Evolutionary conservation across 2,797 vertebrate genomes (phyloP).

Genomic region (Mormyrus hasselquistii): DNA sequence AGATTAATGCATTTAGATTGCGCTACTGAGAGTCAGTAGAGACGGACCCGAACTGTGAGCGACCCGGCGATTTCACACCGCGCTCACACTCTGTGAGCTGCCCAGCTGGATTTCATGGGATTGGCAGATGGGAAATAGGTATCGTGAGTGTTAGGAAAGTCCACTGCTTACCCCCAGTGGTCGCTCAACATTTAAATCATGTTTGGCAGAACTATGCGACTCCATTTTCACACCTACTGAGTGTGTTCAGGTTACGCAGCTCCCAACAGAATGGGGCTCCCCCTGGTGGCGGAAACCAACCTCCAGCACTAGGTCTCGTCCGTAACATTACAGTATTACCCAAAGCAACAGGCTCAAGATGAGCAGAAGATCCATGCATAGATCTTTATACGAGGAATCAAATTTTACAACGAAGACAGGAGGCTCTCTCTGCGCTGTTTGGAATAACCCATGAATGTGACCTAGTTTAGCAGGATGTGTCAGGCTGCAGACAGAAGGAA

Average conservation of each 20-base stretch:
- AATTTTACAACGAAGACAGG: not conserved
- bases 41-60: not conserved
- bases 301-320: not conserved
- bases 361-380: not conserved
- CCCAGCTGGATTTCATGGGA: not conserved
- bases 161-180: not conserved
- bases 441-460: not conserved
- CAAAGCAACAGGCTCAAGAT: not conserved
- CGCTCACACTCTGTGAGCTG: not conserved
- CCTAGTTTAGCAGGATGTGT: not conserved
- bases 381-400: not conserved
- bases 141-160: not conserved
- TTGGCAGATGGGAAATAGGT: not conserved
- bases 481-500: not conserved
- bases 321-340: not conserved
- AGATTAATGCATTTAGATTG: not conserved
- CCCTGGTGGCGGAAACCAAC: not conserved
- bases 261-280: not conserved
- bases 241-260: not conserved
- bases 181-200: not conserved
- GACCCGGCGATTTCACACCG: not conserved
- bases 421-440: not conserved
- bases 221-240: not conserved
- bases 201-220: not conserved
- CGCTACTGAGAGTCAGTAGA: not conserved